A percentile compares a stretch with the other conserved stretches of the same genome.
Conservation (phyloP, 1,140 invertebrate genomes). For the Pseudobourletiella spinata region DNA sequence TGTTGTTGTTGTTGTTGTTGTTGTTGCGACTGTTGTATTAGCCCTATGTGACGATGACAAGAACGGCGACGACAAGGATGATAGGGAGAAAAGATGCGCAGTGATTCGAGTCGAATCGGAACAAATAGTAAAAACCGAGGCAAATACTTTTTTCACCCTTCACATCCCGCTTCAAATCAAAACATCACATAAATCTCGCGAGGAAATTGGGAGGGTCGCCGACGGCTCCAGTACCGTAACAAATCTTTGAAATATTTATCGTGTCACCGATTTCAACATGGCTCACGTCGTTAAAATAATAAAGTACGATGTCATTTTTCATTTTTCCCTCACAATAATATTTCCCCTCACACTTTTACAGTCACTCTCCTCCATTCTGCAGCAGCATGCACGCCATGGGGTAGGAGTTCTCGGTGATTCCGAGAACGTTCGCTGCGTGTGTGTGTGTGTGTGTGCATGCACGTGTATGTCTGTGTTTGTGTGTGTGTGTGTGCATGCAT, state of each 20-base stretch:
- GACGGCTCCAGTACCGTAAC: not conserved
- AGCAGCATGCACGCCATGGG: not conserved
- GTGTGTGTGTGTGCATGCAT: not conserved
- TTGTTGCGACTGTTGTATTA: too few relatives aligned
- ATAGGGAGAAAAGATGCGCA: not conserved
- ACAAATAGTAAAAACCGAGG: not conserved
- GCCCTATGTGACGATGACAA: too few relatives aligned
- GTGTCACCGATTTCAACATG: conserved; percentile 10
- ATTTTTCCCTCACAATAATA: not conserved
- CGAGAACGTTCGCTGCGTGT: not conserved
- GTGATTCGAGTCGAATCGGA: not conserved
- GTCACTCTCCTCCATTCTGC: not conserved
- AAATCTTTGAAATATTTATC: conserved; percentile 12
- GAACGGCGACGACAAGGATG: too few relatives aligned
- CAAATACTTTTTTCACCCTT: conserved; percentile 7
- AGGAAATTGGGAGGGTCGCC: conserved; percentile 2
- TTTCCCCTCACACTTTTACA: not conserved
- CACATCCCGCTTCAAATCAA: not conserved
- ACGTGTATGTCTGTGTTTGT: too few relatives aligned
- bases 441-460: too few relatives aligned
- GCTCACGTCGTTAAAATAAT: conserved; percentile 7
- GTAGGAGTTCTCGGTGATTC: not conserved
- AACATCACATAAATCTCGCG: conserved; percentile 10
- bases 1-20: too few relatives aligned
- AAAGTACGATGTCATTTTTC: not conserved